Percentiles rank a stretch among this genome's conserved stretches.
These are phyloP conservation scores for Octodon degus DNA, from an alignment of 2,113 vertebrate genomes.

Conservation along the genomic window DNA sequence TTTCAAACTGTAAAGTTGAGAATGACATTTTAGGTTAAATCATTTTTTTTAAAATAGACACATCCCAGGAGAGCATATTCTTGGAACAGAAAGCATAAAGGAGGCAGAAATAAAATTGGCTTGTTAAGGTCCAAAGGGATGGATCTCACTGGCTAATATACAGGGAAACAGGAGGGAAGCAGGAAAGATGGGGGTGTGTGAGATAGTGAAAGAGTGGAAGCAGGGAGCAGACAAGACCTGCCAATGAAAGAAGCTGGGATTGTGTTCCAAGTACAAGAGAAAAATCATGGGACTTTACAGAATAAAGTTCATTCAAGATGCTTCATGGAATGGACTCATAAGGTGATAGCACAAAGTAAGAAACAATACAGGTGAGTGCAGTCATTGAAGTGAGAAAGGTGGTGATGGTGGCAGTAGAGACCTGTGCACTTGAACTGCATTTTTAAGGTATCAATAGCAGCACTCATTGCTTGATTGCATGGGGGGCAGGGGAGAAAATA, in stretches of 20 bases:
- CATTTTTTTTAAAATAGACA: not conserved
- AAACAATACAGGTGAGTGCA: not conserved
- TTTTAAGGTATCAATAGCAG: not conserved
- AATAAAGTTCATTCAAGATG: not conserved
- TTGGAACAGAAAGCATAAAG: not conserved
- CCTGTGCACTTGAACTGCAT: not conserved
- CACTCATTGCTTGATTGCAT: not conserved
- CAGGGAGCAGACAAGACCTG: not conserved
- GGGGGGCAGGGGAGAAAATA: not conserved
- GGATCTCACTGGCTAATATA: not conserved
- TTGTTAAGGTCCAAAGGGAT: not conserved
- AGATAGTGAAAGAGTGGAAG: fast-evolving
- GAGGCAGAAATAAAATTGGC: not conserved
- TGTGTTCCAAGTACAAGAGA: not conserved
- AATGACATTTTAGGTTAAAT: not conserved
- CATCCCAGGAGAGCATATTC: not conserved
- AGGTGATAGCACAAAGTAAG: not conserved
- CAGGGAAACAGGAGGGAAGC: not conserved
- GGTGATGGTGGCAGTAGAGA: fast-evolving
- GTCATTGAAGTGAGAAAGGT: not conserved
- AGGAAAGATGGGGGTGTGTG: fast-evolving
- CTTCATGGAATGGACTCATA: not conserved
- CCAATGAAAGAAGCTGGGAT: not conserved
- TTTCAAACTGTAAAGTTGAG: not conserved
- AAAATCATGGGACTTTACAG: not conserved